These are phyloP conservation scores for Potamarius usumacintae DNA, from an alignment of 2,113 vertebrate species.

Conservation along the genomic window DNA sequence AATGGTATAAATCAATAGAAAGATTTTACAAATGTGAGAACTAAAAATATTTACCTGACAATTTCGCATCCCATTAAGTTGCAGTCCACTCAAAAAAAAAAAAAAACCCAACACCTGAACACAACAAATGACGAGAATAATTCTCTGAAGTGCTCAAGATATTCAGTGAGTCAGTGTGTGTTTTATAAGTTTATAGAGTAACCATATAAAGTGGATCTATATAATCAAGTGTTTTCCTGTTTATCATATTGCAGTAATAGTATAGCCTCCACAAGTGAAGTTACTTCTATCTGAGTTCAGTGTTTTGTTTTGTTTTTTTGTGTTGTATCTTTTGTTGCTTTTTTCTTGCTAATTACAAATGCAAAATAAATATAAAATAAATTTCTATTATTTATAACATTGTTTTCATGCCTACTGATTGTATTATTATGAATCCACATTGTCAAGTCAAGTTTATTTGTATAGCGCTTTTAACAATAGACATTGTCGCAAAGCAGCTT, in stretches of 20 bases:
- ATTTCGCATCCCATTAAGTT: not conserved
- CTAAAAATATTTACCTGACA: not conserved
- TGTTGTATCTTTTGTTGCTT: not conserved
- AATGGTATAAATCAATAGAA: not conserved
- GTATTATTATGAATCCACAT: not conserved
- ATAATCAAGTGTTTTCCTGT: constrained; percentile 10
- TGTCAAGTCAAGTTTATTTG: no score
- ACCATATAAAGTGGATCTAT: not conserved
- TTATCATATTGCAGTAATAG: not conserved
- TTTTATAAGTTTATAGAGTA: not conserved
- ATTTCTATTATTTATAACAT: not conserved
- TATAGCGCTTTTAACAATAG: no score
- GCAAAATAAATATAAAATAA: constrained; percentile 1
- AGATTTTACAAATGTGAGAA: not conserved
- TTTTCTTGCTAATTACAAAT: not conserved
- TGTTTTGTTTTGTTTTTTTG: not conserved
- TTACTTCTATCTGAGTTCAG: not conserved
- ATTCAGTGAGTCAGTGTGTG: not conserved
- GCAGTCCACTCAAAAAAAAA: not conserved
- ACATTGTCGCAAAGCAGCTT: no score
- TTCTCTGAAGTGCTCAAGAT: not conserved
- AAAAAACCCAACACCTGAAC: not conserved
- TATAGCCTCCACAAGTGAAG: not conserved
- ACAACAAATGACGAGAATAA: not conserved
- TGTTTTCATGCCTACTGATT: not conserved